Evolutionary conservation across 2,113 vertebrate genomes (phyloP).

Genomic region (Fukomys damarensis): DNA sequence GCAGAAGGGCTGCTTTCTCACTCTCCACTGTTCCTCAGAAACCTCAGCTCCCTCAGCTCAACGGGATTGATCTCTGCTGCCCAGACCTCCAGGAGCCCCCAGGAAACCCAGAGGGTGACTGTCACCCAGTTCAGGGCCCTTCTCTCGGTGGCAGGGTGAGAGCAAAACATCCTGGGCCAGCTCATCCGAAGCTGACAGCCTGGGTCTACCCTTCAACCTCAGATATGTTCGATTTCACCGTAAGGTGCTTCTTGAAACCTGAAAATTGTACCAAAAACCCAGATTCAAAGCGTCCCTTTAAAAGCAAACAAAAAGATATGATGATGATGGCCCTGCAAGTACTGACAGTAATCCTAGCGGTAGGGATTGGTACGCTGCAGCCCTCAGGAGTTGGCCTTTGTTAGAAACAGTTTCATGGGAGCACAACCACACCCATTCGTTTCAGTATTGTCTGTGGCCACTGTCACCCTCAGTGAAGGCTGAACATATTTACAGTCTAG

Average conservation of each 20-base stretch:
- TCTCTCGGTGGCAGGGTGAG: neutral
- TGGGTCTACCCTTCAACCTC: neutral
- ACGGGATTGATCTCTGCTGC: neutral
- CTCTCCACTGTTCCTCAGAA: conserved; percentile 32
- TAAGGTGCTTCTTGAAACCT: neutral
- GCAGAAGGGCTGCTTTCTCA: conserved; percentile 32
- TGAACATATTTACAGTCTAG: neutral
- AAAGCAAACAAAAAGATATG: neutral
- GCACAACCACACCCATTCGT: neutral
- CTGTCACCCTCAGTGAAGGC: rapidly evolving
- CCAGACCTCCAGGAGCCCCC: neutral
- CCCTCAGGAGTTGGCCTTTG: neutral
- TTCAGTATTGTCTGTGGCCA: rapidly evolving
- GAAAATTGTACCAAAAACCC: neutral
- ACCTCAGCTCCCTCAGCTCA: neutral
- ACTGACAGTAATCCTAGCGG: neutral
- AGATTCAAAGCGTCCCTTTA: neutral
- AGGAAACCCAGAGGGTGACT: neutral
- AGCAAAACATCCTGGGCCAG: neutral
- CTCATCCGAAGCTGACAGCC: neutral
- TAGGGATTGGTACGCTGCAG: neutral
- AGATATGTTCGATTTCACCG: neutral
- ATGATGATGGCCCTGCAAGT: neutral
- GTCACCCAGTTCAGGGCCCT: neutral
- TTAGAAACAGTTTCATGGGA: neutral